Base-by-base conservation (phyloP, 2,113 vertebrate genomes). In the Taurulus bubalis region DNA sequence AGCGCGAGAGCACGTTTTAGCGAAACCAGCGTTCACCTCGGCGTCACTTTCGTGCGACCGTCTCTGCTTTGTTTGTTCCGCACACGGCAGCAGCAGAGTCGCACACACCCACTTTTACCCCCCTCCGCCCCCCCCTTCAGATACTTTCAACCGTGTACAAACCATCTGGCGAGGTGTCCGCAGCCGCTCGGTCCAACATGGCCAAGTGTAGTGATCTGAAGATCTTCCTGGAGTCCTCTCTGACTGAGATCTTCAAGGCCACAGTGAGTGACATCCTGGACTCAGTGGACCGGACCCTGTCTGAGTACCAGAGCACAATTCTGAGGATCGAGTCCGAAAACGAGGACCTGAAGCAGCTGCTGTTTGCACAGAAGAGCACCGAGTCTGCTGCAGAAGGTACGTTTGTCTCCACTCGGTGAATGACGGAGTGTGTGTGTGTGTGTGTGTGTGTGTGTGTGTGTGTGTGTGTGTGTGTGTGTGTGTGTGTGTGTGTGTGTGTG, bases 261-360 rank as follows among this genome's bases (percentile, higher is more conserved):
- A 95, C 94, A 2, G 94, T 95, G 45, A 90, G 79, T 66, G 93
- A 95, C 83, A 94, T 95, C 53, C 82, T 95, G 85, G 90, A 93
- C 40, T 95, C 94, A 1, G 94, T 95, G 45, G 94, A 94, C 24
- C 81, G 90, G 80, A 95, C 92, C 11, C 74, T 95, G 80, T 87
- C 85, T 10, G 94, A 94, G 77, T 95, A 94, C 47, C 92, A 93
- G 72, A 89, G 87, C 2, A 87, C 90, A 11, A 91, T 95, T 10
- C 90, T 84, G 26, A 88, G 87, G 79, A 91, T 95, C 15, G 91
- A 93, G 84, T 84, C 80, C 0, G 95, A 95, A 71, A 95, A 95
- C 49, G 91, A 94, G 55, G 90, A 82, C 80, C 92, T 95, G 42
- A 91, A 86, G 72, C 90, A 87, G 66, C 87, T 87, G 75, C 86